These are phyloP conservation scores for Argentina silus DNA, from an alignment of 2,797 vertebrate species.

Conservation along the genomic window DNA sequence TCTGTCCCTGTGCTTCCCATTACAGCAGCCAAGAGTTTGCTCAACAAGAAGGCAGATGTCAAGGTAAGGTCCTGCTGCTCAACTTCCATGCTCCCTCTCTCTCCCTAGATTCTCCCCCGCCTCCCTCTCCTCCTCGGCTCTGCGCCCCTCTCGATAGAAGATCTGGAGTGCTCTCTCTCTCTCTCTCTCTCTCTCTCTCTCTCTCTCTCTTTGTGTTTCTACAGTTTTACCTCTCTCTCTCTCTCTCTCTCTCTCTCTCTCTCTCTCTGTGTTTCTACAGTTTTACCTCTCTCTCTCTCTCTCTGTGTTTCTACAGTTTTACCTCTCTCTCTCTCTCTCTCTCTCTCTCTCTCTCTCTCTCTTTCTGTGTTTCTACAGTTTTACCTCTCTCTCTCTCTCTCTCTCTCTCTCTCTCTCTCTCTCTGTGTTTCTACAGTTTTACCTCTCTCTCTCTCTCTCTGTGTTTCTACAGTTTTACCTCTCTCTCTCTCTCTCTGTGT, in stretches of 20 bases:
- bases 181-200: not conserved
- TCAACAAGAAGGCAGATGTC: constrained; percentile 86
- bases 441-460: not conserved
- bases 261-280: not conserved
- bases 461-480: too few relatives aligned
- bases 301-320: too few relatives aligned
- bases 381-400: not conserved
- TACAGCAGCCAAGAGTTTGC: constrained; percentile 84
- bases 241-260: not conserved
- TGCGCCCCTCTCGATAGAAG: not conserved
- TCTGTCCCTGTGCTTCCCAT: constrained; percentile 54
- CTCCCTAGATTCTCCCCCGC: constrained; percentile 7
- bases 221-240: not conserved
- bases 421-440: not conserved
- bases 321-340: not conserved
- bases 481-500: not conserved
- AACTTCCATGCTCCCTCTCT: not conserved
- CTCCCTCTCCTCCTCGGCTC: not conserved
- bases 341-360: not conserved
- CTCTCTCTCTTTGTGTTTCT: not conserved
- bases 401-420: not conserved
- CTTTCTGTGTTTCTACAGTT: too few relatives aligned
- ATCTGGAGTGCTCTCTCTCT: too few relatives aligned
- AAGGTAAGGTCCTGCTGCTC: constrained; percentile 73
- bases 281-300: too few relatives aligned